These are phyloP conservation scores for Mimachlamys varia DNA, from an alignment of 2,888 invertebrate genomes.

Conservation along the genomic window DNA sequence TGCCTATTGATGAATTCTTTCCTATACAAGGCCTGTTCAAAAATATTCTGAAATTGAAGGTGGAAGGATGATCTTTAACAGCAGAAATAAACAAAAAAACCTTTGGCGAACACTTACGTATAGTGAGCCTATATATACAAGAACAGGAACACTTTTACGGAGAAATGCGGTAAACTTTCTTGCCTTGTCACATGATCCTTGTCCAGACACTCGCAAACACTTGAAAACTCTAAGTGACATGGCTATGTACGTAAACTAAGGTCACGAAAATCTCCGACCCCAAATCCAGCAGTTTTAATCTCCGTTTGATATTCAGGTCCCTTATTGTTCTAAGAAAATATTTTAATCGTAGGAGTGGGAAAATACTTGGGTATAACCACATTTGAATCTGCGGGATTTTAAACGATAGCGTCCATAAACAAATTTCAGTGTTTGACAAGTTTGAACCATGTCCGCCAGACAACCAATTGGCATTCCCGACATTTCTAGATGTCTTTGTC, in stretches of 20 bases:
- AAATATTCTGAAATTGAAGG: no score
- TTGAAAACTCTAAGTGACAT: background rate
- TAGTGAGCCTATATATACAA: no score
- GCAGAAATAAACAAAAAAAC: no score
- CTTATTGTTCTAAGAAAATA: background rate
- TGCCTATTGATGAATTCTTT: no score
- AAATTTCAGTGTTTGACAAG: background rate
- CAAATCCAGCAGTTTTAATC: background rate
- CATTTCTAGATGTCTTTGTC: background rate
- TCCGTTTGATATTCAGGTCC: background rate
- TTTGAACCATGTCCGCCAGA: background rate
- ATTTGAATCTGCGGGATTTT: background rate
- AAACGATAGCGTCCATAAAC: background rate
- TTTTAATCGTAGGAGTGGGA: slow-evolving; percentile 23
- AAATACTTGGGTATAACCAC: background rate
- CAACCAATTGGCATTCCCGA: background rate
- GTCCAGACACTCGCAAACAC: background rate
- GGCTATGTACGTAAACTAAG: slow-evolving; percentile 9
- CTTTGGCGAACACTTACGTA: no score
- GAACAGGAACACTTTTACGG: background rate
- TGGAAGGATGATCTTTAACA: no score
- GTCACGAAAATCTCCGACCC: background rate
- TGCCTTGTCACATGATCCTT: background rate
- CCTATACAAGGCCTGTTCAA: no score
- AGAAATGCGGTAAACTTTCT: background rate